Base-by-base conservation (phyloP, 2,113 vertebrate genomes). In the Pica pica region DNA sequence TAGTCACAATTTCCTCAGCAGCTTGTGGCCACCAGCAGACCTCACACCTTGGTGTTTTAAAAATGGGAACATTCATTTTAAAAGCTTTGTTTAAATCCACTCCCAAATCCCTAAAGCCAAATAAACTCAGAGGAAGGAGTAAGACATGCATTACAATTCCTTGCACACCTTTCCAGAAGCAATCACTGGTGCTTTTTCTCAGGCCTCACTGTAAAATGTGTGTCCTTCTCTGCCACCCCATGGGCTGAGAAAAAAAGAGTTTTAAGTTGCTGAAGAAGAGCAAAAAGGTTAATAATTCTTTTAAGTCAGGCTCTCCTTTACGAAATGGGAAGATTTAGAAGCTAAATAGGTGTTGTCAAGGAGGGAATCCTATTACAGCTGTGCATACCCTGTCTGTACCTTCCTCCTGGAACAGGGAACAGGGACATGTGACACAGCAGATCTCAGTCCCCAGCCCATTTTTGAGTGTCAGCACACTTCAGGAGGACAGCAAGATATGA, bases 41-140 rank as follows among this genome's bases (percentile, higher is more conserved):
- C 52, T 87, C 71, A 60, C 31, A 71, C 26, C 16, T 56, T 5
- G 39, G 35, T 23, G 26, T 33, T 65, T 68, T 55, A 56, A 75
- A 70, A 89, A 64, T 3, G 4, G 11, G 24, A 88, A 39, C 23
- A 14, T 77, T 77, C 10, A 44, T 89, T 94, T 77, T 47, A 47
- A 85, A 91, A 70, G 49, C 90, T 91, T 80, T 91, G n/a, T 77
- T 89, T 61, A 90, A 95, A 93, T 79, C 67, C 79, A 83, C 35
- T 22, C 39, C 33, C 39, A 91, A 93, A 88, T 77, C 84, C 78
- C 82, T 80, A 57, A 90, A 88, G 42, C 67, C 70, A 65, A 13
- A 70, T 79, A 71, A 91, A 76, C 42, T 59, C 63, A 4, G 35
- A 47, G 59, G 27, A 90, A 59, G n/a, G 27, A 65, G 33, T 24